phyloP scores from a whole-genome alignment of 1,140 invertebrate species.

The Brachionus rotundiformis region DNA sequence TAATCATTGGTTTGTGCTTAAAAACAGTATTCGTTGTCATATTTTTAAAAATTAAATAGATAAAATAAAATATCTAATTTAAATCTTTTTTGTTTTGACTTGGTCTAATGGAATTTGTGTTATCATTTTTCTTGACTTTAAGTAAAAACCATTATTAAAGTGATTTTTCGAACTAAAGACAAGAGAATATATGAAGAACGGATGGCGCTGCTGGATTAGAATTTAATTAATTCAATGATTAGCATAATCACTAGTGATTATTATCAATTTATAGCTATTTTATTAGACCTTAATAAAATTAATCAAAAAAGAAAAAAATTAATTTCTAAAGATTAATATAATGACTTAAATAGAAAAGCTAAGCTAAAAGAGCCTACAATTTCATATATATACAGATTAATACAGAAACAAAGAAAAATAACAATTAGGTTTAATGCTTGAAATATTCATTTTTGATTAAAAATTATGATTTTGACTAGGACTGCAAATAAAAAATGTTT shows the following conservation, averaged over 20 bases:
- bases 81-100: too few relatives aligned
- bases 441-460: not conserved
- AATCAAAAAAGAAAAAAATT: not conserved
- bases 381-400: too few relatives aligned
- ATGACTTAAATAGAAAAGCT: not conserved
- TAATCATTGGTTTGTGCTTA: too few relatives aligned
- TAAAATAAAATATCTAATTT: too few relatives aligned
- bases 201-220: not conserved
- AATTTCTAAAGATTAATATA: not conserved
- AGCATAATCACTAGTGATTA: not conserved
- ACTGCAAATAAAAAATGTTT: constrained; percentile 19
- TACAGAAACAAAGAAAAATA: too few relatives aligned
- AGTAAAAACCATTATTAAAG: not conserved
- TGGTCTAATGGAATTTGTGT: not conserved
- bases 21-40: too few relatives aligned
- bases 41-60: too few relatives aligned
- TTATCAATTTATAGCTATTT: not conserved
- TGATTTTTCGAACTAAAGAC: not conserved
- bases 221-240: not conserved
- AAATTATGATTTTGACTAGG: constrained; percentile 15
- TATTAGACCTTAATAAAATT: not conserved
- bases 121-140: not conserved
- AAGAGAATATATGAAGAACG: not conserved
- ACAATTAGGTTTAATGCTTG: too few relatives aligned
- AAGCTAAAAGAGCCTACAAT: too few relatives aligned